phyloP scores from a whole-genome alignment of 2,797 vertebrate genomes.

The Rhabdophis nuchalis region DNA sequence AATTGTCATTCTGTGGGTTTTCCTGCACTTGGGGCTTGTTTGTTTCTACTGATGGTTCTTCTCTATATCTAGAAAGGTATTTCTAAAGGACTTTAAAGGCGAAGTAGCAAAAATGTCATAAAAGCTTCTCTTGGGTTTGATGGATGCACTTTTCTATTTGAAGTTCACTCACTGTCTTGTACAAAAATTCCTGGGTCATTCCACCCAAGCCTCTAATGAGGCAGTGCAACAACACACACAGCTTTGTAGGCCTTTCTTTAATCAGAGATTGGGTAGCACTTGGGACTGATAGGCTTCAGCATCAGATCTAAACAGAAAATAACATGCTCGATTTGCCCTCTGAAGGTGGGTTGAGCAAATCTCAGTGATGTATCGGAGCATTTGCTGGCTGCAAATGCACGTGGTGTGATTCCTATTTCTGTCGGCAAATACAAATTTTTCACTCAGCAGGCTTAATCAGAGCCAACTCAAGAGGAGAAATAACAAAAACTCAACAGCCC shows the following conservation, averaged over 20 bases:
- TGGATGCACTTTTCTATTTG: constrained; percentile 89
- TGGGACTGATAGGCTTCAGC: constrained; percentile 80
- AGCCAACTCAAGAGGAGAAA: constrained; percentile 77
- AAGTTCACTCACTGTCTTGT: constrained; percentile 88
- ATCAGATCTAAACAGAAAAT: constrained; percentile 89
- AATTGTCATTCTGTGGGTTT: constrained; percentile 48
- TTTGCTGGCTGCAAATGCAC: constrained; percentile 79
- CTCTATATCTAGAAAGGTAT: constrained; percentile 67
- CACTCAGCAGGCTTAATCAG: constrained; percentile 82
- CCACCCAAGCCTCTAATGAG: constrained; percentile 74
- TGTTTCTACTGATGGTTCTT: constrained; percentile 68
- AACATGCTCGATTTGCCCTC: constrained; percentile 87
- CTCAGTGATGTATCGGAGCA: constrained; percentile 84
- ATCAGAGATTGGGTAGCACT: constrained; percentile 78
- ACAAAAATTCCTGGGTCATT: constrained; percentile 80
- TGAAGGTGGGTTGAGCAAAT: constrained; percentile 79
- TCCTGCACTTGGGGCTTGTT: constrained; percentile 63
- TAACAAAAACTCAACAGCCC: constrained; percentile 80
- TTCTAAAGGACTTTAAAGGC: constrained; percentile 72
- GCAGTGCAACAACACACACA: constrained; percentile 69
- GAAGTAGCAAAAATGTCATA: constrained; percentile 79
- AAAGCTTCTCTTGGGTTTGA: constrained; percentile 83
- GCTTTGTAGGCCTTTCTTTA: constrained; percentile 74
- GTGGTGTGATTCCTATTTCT: constrained; percentile 79
- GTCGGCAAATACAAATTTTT: constrained; percentile 90